Evolutionary conservation across 2,888 invertebrate species (phyloP).

Genomic region (Piscicola geometra): DNA sequence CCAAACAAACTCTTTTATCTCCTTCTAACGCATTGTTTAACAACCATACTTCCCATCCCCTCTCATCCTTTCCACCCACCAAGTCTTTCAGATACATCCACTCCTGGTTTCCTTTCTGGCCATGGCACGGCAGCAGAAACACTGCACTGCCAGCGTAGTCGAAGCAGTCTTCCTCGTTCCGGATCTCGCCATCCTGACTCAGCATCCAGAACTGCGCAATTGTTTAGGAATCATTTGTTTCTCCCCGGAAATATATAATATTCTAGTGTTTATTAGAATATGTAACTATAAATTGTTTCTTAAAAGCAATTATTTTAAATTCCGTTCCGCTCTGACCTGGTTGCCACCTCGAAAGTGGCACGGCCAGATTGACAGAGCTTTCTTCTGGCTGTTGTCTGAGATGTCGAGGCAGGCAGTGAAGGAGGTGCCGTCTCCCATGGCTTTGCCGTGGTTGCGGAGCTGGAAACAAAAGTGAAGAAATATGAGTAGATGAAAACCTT

Average conservation of each 20-base stretch:
- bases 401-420: conserved; percentile 79
- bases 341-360: conserved; percentile 99
- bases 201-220: conserved; percentile 52
- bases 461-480: conserved; percentile 41
- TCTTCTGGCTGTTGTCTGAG: conserved; percentile 86
- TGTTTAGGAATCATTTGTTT: too few relatives aligned
- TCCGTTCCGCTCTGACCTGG: conserved; percentile 74
- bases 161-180: conserved; percentile 54
- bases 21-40: too few relatives aligned
- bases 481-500: too few relatives aligned
- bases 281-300: not conserved
- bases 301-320: not conserved
- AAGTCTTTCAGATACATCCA: conserved; percentile 48
- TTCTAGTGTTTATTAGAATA: not conserved
- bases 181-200: conserved; percentile 52
- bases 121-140: conserved; percentile 57
- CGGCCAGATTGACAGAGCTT: conserved; percentile 90
- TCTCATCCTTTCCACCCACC: not conserved
- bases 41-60: not conserved
- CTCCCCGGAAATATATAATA: not conserved
- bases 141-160: conserved; percentile 50
- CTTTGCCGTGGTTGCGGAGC: conserved; percentile 51
- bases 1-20: too few relatives aligned
- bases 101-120: conserved; percentile 59
- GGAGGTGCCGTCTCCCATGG: conserved; percentile 26